phyloP scores from a whole-genome alignment of 2,113 vertebrate genomes.

The Sarotherodon lohbergeri region DNA sequence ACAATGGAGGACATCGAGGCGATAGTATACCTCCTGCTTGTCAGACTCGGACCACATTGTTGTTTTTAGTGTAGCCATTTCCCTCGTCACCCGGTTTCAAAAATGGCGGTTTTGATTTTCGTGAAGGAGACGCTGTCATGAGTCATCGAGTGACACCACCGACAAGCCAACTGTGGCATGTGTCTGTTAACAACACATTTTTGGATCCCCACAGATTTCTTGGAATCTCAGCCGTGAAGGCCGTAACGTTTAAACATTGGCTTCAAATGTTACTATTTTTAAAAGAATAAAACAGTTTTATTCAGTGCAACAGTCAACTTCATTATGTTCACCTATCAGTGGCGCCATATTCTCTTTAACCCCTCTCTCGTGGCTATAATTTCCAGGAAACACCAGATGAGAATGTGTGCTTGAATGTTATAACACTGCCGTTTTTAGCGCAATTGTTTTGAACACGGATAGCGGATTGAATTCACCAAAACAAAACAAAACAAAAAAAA shows the following conservation, averaged over 20 bases:
- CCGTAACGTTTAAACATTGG: background rate
- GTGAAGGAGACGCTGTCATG: background rate
- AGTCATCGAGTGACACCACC: background rate
- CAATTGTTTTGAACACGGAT: background rate
- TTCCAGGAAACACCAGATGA: background rate
- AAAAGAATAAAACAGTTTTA: background rate
- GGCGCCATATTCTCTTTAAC: background rate
- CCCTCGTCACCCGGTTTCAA: accelerated
- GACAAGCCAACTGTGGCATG: accelerated
- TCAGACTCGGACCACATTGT: background rate
- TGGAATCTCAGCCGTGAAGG: background rate
- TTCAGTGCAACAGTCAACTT: background rate
- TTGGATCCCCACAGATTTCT: background rate
- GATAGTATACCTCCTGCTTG: background rate
- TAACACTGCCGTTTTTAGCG: background rate
- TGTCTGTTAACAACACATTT: background rate
- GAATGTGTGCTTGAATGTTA: background rate
- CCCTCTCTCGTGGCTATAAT: background rate
- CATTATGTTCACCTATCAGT: background rate
- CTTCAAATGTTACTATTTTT: background rate
- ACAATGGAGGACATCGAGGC: background rate
- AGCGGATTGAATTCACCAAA: background rate
- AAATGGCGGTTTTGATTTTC: background rate
- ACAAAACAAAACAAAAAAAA: accelerated
- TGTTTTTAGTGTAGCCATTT: background rate